Base-by-base conservation (phyloP, 37 sponge, comb jelly and placozoan genomes). In the Tethya wilhelma region DNA sequence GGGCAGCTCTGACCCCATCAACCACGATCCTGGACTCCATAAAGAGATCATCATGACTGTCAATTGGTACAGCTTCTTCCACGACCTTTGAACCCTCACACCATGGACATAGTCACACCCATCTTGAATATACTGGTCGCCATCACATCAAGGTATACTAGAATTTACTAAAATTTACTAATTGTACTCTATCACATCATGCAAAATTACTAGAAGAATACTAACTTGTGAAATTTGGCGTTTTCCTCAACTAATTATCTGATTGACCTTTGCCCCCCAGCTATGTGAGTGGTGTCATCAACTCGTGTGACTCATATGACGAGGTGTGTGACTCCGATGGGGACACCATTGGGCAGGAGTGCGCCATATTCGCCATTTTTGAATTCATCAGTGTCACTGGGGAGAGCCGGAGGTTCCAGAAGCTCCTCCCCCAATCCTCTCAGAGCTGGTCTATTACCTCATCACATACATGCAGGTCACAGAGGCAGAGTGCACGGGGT, bases 401-500 rank as follows among this genome's bases (percentile, higher is more conserved):
- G 3, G 80, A 87, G 43, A 56, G 72, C 33, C 30, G 49, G 12
- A 28, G 38, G 0, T 72, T 75, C 8, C 88, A 74, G 46, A 42
- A 44, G 1, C 30, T 92, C 17, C 74, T 92, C 29, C 80, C 59
- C 85, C 88, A 7, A 83, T 84, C 28, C 63, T 93, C 38, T 83
- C 81, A 0, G 73, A 88, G 22, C 80, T 93, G 1, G 30, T 85
- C 17, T 64, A 81, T 49, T 65, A 72, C 44, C 86, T 93, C 55
- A 77, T 88, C 29, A n/a, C 75, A 19, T 72, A 85, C 69, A 89
- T 88, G 79, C 86, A 85, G 72, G 63, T 86, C 40, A 84, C 93
- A 32, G 72, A 88, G 32, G 76, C 56, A 28, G 82, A 90, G 86
- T n/a, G 91, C 86, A 33, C 2, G 56, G 11, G 55, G 34, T 58